A percentile compares a stretch with the other conserved stretches of the same genome.
Conservation (phyloP, 2,888 invertebrate genomes). For the Trachelus troglodyta region DNA sequence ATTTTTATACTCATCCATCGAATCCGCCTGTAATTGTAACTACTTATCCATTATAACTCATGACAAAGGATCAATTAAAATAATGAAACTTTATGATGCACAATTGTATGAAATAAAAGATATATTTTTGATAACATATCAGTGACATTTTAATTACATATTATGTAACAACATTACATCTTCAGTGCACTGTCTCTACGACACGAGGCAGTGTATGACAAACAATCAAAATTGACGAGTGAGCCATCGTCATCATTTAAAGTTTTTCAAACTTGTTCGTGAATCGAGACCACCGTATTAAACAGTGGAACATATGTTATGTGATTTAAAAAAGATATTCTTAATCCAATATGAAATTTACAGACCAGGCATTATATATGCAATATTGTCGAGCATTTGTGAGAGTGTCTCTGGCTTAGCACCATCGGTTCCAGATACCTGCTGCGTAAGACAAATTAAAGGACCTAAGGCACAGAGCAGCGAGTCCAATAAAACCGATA, state of each 20-base stretch:
- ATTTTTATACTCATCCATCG: not conserved
- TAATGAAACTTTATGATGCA: not conserved
- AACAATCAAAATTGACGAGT: not conserved
- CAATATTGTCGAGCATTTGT: constrained; percentile 90
- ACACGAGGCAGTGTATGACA: not conserved
- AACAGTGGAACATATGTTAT: not conserved
- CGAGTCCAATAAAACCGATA: constrained; percentile 93
- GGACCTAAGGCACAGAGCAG: constrained; percentile 92
- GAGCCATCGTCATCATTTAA: not conserved
- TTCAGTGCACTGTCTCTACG: not conserved
- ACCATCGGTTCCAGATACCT: constrained; percentile 76
- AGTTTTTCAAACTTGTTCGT: not conserved
- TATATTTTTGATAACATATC: constrained; percentile 19
- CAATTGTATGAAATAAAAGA: constrained; percentile 5
- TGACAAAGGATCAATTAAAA: not conserved
- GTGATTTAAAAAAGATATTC: not conserved
- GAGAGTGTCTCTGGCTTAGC: constrained; percentile 68
- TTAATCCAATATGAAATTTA: constrained; percentile 33
- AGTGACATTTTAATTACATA: constrained; percentile 22
- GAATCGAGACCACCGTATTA: not conserved
- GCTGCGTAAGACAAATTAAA: constrained; percentile 85
- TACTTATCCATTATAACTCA: not conserved
- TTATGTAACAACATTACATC: not conserved
- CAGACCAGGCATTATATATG: constrained; percentile 79
- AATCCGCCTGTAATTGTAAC: not conserved